Base-by-base conservation (phyloP, 2,113 vertebrate genomes). In the Gorsachius goisagi region DNA sequence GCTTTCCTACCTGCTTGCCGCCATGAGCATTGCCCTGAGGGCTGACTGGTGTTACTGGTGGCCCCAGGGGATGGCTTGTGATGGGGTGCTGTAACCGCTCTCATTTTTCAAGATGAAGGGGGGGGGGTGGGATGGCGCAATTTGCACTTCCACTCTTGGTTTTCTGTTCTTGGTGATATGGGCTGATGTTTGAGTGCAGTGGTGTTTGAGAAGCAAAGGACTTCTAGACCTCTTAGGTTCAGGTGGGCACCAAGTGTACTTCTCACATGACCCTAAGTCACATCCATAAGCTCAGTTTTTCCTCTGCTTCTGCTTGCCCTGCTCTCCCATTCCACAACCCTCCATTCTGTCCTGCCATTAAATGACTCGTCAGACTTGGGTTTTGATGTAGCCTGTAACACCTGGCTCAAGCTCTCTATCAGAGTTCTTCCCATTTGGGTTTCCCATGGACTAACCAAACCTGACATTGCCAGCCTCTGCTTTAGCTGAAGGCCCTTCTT, bases 351-450 rank as follows among this genome's bases (percentile, higher is more conserved):
- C 32, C 58, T 81, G 73, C 41, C 47, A 64, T 87, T 74, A 89
- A 35, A 72, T 79, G 79, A 69, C 60, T 77, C 13, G 15, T 67
- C 60, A 41, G 52, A 41, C n/a, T 84, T 58, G 37, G 9, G 9
- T 71, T 66, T 41, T 53, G 45, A 73, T 45, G 47, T 45, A 83
- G 72, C 35, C 67, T 76, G 1, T 55, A 88, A 56, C 32, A 30
- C 86, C 75, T 49, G 1, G 2, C 71, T 71, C 71, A 23, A 64
- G 30, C 67, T 93, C 47, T 59, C 69, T 89, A 52, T 78, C 85
- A 52, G 60, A 87, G 75, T 69, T 89, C 44, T 79, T 93, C 72
- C 83, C n/a, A 7, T 88, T 67, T 74, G 78, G 82, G 82, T 63
- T 82, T 85, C 53, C 78, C 41, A 4, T 55, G 18, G 16, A 62